A percentile compares a stretch with the other conserved stretches of the same genome.
Evolutionary conservation across 2,888 invertebrate genomes (phyloP).

Genomic region (Helicoverpa assulta): DNA sequence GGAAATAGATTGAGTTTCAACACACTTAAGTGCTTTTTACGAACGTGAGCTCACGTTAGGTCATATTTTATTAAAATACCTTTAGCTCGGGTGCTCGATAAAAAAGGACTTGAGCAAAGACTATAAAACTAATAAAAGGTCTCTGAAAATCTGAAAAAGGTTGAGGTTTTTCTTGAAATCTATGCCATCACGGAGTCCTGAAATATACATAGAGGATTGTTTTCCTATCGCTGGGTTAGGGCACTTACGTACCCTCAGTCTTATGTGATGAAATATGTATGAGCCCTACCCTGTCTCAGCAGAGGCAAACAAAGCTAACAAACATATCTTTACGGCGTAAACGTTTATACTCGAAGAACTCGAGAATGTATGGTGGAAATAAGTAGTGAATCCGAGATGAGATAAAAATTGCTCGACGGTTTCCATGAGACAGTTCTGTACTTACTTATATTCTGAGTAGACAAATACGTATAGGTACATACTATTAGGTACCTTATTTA

Average conservation of each 20-base stretch:
- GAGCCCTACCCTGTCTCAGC: slow-evolving; percentile 31
- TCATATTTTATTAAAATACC: slow-evolving; percentile 43
- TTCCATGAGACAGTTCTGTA: not conserved
- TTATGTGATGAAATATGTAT: slow-evolving; percentile 58
- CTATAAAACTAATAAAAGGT: slow-evolving; percentile 42
- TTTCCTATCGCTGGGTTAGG: slow-evolving; percentile 43
- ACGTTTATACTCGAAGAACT: slow-evolving; percentile 32
- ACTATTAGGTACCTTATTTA: not conserved
- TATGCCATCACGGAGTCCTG: slow-evolving; percentile 39
- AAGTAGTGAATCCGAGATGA: slow-evolving; percentile 14
- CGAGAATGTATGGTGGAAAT: slow-evolving; percentile 18
- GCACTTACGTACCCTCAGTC: slow-evolving; percentile 41
- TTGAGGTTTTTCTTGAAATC: slow-evolving; percentile 39
- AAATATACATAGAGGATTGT: slow-evolving; percentile 45
- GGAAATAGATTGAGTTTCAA: slow-evolving; percentile 4
- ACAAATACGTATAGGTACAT: not conserved
- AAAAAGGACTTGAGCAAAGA: slow-evolving; percentile 31
- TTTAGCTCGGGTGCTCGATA: slow-evolving; percentile 24
- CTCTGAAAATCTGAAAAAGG: slow-evolving; percentile 31
- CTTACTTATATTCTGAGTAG: not conserved
- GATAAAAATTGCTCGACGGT: slow-evolving; percentile 14
- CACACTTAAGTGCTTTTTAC: slow-evolving; percentile 2
- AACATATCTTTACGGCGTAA: slow-evolving; percentile 47
- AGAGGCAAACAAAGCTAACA: slow-evolving; percentile 37
- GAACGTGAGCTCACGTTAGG: slow-evolving; percentile 3